Conservation (phyloP, 1,140 invertebrate species). For the Cotesia vestalis region DNA sequence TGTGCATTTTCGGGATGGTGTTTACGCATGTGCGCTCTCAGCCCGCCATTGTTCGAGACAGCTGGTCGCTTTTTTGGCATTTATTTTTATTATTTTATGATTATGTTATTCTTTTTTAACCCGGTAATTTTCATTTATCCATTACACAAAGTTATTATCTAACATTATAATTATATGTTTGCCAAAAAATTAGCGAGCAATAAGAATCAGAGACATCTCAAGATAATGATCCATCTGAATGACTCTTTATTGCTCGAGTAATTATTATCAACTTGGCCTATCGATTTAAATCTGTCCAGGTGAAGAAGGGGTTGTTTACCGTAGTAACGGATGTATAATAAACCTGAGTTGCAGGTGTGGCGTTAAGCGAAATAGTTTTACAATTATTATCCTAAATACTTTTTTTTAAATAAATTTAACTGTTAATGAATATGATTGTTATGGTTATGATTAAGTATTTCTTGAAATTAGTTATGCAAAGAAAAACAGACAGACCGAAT, state of each 20-base stretch:
- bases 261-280: slow-evolving; percentile 24
- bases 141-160: neutral
- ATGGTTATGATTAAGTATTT: neutral
- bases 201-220: slow-evolving; percentile 7
- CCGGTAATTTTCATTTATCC: neutral
- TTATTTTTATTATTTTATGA: slow-evolving; percentile 22
- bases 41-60: slow-evolving; percentile 38
- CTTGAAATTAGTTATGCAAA: neutral
- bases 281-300: slow-evolving; percentile 38
- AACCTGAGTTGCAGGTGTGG: slow-evolving; percentile 26
- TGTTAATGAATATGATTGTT: too few species aligned
- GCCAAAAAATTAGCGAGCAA: neutral
- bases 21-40: slow-evolving; percentile 37
- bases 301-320: slow-evolving; percentile 36
- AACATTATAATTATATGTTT: neutral
- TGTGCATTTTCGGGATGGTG: slow-evolving; percentile 37
- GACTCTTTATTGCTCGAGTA: slow-evolving; percentile 18
- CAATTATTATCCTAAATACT: neutral
- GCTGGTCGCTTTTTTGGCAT: slow-evolving; percentile 35
- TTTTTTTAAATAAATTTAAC: too few species aligned
- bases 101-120: slow-evolving; percentile 21
- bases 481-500: neutral
- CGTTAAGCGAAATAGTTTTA: neutral
- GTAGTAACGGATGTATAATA: slow-evolving; percentile 26
- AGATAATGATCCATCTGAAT: slow-evolving; percentile 2